These are phyloP conservation scores for Eptesicus fuscus DNA, from an alignment of 2,113 vertebrate species.

Conservation along the genomic window DNA sequence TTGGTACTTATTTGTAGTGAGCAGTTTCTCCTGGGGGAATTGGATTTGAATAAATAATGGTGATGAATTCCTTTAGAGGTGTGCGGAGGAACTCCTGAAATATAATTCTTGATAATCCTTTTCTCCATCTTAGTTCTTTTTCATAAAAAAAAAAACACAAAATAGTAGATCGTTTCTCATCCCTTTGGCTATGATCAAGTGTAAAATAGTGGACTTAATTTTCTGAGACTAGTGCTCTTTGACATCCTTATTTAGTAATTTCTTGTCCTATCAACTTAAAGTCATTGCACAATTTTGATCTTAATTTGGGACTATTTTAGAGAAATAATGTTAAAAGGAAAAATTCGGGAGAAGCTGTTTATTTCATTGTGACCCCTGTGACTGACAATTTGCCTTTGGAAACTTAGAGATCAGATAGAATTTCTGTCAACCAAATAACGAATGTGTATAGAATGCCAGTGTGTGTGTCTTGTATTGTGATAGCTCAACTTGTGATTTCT, in stretches of 20 bases:
- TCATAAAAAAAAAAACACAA: neutral
- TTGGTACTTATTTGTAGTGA: neutral
- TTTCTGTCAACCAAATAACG: neutral
- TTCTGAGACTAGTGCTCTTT: neutral
- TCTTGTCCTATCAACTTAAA: neutral
- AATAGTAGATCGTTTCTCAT: neutral
- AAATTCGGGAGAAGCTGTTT: neutral
- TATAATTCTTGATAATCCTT: neutral
- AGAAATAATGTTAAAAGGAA: neutral
- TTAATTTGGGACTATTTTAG: neutral
- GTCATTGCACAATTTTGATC: neutral
- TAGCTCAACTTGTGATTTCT: neutral
- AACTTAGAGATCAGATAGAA: neutral
- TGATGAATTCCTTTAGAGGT: neutral
- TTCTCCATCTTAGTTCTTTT: neutral
- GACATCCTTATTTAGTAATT: neutral
- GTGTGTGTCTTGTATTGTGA: neutral
- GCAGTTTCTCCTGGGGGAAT: neutral
- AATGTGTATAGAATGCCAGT: neutral
- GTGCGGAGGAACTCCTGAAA: neutral
- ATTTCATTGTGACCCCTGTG: neutral
- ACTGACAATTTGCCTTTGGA: neutral
- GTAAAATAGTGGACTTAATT: neutral
- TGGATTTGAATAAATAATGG: conserved; percentile 21
- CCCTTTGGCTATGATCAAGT: neutral